Evolutionary conservation across 2,888 invertebrate species (phyloP), one percentile per base, ranked within the genome.

Genomic region (Pachliopta kotzebuea): DNA sequence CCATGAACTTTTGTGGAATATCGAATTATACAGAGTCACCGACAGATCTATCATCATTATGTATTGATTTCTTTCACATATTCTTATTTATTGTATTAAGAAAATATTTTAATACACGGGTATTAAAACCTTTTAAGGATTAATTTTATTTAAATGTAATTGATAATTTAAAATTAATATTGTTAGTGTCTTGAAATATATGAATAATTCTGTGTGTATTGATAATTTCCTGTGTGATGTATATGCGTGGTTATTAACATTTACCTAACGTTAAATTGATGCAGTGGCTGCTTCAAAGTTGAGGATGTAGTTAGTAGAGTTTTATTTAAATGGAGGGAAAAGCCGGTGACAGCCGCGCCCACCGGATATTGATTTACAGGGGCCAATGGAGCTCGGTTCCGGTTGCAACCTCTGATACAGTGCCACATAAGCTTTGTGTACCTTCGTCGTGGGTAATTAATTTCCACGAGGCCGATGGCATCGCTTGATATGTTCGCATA

Each of bases 311-410:
- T 78, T 78, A 77, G 74, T 71, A 67, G 70, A 73, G 72, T 76
- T 76, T 74, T 74, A 74, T 74, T 72, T 67, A 72, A 73, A 71
- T 67, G 69, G 68, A 69, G 69, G 71, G 71, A 67, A 68, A 72
- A 73, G 74, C 74, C 76, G 73, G 76, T 76, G 80, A 76, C 74
- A 74, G 76, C 75, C 82, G 78, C 78, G 74, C 78, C 77, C 79
- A 82, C 85, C 87, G 90, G 90, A 89, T 90, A 90, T 90, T 88
- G 89, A 88, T 89, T 90, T 86, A 88, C 81, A 78, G 79, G 75
- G 78, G 77, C 81, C 84, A 83, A 79, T 83, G 77, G 76, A 79
- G 79, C 79, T 72, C 72, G 73, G 78, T 83, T 83, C 86, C 86
- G 81, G 74, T 74, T 76, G 77, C 76, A 78, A 74, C 74, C 74